Evolutionary conservation across 2,797 vertebrate genomes (phyloP), one percentile per base, ranked within the genome.

Genomic region (Helostoma temminkii): DNA sequence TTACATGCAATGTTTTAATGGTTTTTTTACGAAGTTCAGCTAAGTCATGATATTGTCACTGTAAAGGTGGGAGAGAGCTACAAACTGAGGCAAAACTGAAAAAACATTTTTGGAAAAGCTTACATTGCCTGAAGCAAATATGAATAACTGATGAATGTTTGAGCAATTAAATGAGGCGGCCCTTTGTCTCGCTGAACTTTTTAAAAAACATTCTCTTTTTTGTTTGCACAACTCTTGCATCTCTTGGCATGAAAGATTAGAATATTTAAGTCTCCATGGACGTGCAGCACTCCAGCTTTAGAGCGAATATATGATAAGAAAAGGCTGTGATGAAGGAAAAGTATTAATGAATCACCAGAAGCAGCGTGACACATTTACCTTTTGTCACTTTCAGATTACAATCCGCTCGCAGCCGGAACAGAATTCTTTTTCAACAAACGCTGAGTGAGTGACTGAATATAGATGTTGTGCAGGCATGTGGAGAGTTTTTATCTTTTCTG

Each of bases 41-140:
- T 32, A 32, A 32, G 30, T 32, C 30, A 32, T 8, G n/a, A n/a
- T n/a, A n/a, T n/a, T n/a, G n/a, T n/a, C n/a, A n/a, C n/a, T n/a
- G n/a, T n/a, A 47, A 46, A 57, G 11, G 7, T 55, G n/a, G 28
- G 28, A 0, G 30, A 26, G 24, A 66, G n/a, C n/a, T n/a, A n/a
- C n/a, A n/a, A n/a, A n/a, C n/a, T n/a, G n/a, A n/a, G n/a, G n/a
- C n/a, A n/a, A n/a, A 52, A 47, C 39, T 4, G n/a, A 21, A 19
- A 47, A 24, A 19, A 45, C 52, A 47, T 53, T 53, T 55, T 15
- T 15, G 21, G 50, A 34, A 32, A 56, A 65, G 60, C 65, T 53
- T 11, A 32, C n/a, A 55, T 57, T 3, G 66, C 76, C 72, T 46
- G 12, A 41, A 84, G 84, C 84, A 83, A 78, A 80, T 55, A 77